phyloP scores from a whole-genome alignment of 1,140 invertebrate species.

The Drosophila nasuta region DNA sequence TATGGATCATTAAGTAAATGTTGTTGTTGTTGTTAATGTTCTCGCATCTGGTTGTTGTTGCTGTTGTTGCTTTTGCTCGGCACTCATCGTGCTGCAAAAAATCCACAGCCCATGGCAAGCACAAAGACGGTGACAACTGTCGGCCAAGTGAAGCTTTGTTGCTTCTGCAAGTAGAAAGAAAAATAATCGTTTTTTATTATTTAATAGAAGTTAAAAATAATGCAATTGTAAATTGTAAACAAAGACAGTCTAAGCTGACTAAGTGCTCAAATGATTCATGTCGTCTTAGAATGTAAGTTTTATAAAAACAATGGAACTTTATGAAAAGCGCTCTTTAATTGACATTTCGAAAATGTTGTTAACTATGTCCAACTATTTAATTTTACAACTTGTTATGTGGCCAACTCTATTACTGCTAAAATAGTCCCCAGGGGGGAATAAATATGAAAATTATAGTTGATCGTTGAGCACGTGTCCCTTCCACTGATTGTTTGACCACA shows the following conservation, averaged over 20 bases:
- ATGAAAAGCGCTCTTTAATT: no score
- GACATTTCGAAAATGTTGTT: neutral
- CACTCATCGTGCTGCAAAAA: constrained; percentile 83
- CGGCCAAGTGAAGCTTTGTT: constrained; percentile 82
- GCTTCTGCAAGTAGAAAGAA: constrained; percentile 56
- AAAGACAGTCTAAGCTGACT: neutral
- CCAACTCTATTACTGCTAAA: constrained; percentile 18
- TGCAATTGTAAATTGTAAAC: neutral
- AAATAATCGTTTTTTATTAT: neutral
- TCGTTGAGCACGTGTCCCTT: constrained; percentile 11
- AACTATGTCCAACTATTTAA: neutral
- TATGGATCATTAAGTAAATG: constrained; percentile 52
- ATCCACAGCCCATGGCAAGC: constrained; percentile 83
- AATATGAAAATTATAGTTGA: constrained; percentile 24
- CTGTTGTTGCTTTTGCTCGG: constrained; percentile 1
- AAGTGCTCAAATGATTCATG: constrained; percentile 5
- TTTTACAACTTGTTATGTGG: neutral
- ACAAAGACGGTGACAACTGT: constrained; percentile 83
- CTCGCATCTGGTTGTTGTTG: neutral
- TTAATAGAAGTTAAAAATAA: constrained; percentile 25
- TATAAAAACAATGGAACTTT: no score
- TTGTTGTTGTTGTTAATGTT: constrained; percentile 8
- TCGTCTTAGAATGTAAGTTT: neutral
- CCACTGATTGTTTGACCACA: constrained; percentile 11
- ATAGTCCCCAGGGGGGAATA: constrained; percentile 45